Evolutionary conservation across 2,888 invertebrate genomes (phyloP), one percentile per base, ranked within the genome.

Genomic region (Melitaea athalia): DNA sequence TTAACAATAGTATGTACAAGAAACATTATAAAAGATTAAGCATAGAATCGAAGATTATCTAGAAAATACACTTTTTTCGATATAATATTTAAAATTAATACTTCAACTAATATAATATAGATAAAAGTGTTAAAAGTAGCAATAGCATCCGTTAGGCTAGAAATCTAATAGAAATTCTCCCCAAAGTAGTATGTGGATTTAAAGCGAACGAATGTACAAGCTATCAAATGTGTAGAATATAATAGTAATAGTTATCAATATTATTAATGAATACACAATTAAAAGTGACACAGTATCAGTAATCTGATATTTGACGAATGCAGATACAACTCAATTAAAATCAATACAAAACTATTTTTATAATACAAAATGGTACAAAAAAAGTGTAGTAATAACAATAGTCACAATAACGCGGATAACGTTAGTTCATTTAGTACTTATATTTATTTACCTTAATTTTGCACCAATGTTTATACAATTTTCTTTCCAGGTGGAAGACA

Each of bases 401-500:
- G 38, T 42, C 57, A n/a, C 8, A n/a, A 57, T 42, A n/a, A 57
- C 15, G 31, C 50, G 60, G 66, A 67, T 67, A 38, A 57, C 11
- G 47, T 60, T 66, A 53, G 52, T 45, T 31, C 45, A 61, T 63
- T 67, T 43, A 42, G 45, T 67, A 59, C 59, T 63, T 62, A 57
- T 61, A 63, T 50, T 60, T 68, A 45, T 53, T 68, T 63, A 69
- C 33, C 60, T 67, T 70, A 69, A 65, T 68, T 66, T 69, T 69
- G 67, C 64, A 71, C 65, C 66, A 66, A 61, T 64, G 63, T 63
- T 67, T 33, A 42, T 67, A 72, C 71, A 71, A 72, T 69, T 65
- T 64, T 71, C 68, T 66, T 71, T 70, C 72, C 75, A 72, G 76
- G 62, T 75, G 77, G 76, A 77, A 76, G 76, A 77, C 76, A 71